These are phyloP conservation scores for Eupithecia abbreviata DNA, from an alignment of 2,888 invertebrate species.

Conservation along the genomic window DNA sequence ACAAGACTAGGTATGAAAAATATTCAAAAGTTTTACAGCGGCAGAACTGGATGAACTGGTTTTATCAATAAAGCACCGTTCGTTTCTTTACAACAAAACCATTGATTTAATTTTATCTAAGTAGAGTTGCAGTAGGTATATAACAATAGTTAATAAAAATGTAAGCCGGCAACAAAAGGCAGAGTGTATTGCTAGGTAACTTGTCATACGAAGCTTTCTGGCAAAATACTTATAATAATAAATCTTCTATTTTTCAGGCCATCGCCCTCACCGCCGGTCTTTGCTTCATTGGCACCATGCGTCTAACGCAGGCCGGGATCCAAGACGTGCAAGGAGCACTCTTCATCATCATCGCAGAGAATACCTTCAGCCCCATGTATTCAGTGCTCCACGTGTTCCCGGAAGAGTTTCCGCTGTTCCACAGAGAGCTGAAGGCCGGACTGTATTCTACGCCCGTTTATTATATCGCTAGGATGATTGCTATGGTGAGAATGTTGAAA, in stretches of 20 bases:
- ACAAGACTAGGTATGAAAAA: conserved; percentile 21
- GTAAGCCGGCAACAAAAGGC: not conserved
- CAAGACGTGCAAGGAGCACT: conserved; percentile 94
- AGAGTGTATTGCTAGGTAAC: not conserved
- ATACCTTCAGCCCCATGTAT: conserved; percentile 96
- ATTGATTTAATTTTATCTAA: not conserved
- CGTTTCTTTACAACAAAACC: too few relatives aligned
- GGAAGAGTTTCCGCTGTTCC: conserved; percentile 89
- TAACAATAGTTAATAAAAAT: too few relatives aligned
- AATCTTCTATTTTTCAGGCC: conserved; percentile 66
- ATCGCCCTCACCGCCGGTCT: conserved; percentile 91
- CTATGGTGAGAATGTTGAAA: conserved; percentile 85
- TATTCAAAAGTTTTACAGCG: not conserved
- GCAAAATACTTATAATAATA: not conserved
- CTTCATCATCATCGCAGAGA: conserved; percentile 94
- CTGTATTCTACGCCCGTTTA: conserved; percentile 91
- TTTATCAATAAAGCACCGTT: not conserved
- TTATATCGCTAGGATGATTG: conserved; percentile 90
- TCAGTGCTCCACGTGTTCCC: conserved; percentile 93
- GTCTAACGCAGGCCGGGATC: conserved; percentile 90
- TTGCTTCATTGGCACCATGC: conserved; percentile 91
- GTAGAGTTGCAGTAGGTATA: too few relatives aligned
- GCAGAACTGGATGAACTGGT: not conserved
- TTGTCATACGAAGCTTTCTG: not conserved
- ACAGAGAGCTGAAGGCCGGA: conserved; percentile 92